Evolutionary conservation across 30 jellyfish, hydroid and myxozoan species (phyloP).

Genomic region (Chrysaora quinquecirrha): DNA sequence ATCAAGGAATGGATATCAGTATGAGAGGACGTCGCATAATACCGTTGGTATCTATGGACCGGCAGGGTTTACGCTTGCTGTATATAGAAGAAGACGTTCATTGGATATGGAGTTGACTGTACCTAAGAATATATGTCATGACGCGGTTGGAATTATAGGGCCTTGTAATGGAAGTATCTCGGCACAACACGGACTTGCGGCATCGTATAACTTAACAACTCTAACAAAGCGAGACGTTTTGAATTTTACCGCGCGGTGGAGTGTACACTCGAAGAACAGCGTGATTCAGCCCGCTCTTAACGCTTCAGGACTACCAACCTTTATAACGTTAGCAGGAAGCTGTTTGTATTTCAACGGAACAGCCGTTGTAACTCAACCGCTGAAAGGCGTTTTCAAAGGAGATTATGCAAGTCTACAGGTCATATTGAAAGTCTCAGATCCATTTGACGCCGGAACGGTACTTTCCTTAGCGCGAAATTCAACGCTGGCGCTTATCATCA

Average conservation of each 20-base stretch:
- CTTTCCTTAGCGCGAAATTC: conserved; percentile 47
- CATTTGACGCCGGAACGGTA: conserved; percentile 37
- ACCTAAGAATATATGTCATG: conserved; percentile 28
- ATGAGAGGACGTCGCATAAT: conserved; percentile 20
- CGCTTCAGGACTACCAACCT: conserved; percentile 38
- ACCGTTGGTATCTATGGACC: conserved; percentile 20
- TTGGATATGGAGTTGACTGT: conserved; percentile 35
- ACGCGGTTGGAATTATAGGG: conserved; percentile 46
- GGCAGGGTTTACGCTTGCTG: conserved; percentile 20
- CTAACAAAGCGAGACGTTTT: conserved; percentile 16
- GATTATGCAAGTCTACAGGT: conserved; percentile 33
- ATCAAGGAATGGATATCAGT: conserved; percentile 8
- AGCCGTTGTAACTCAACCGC: conserved; percentile 49
- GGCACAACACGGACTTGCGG: not conserved
- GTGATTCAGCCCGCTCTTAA: conserved; percentile 34
- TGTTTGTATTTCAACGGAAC: conserved; percentile 33
- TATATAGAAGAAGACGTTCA: conserved; percentile 5
- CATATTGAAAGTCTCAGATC: conserved; percentile 46
- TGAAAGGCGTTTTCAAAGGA: conserved; percentile 32
- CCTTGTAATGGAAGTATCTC: conserved; percentile 17
- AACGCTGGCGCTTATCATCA: conserved; percentile 42
- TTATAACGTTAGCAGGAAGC: conserved; percentile 48
- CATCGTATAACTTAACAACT: conserved; percentile 15
- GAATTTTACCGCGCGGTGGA: conserved; percentile 39
- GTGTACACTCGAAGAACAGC: conserved; percentile 10